Evolutionary conservation across 2,888 invertebrate genomes (phyloP).

Genomic region (Aporophyla lueneburgensis): DNA sequence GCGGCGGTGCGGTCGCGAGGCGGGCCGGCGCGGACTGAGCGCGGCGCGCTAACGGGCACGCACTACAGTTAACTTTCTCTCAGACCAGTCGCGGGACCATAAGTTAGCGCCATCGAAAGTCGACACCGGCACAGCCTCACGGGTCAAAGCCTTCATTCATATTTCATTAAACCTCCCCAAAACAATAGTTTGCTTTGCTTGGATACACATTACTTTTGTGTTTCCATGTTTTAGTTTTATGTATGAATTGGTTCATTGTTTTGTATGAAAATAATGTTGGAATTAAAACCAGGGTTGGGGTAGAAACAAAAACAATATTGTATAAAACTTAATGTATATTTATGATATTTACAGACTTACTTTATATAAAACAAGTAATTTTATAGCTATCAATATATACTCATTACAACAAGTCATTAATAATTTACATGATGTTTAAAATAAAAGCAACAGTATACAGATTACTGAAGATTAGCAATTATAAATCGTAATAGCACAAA

Average conservation of each 20-base stretch:
- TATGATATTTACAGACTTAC: slow-evolving; percentile 90
- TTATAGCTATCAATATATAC: slow-evolving; percentile 90
- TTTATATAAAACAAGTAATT: slow-evolving; percentile 90
- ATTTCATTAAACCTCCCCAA: slow-evolving; percentile 68
- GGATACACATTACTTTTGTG: slow-evolving; percentile 26
- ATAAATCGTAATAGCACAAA: slow-evolving; percentile 86
- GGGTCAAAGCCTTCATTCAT: slow-evolving; percentile 86
- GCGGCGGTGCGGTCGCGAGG: slow-evolving; percentile 64
- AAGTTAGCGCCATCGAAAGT: slow-evolving; percentile 89
- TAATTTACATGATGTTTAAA: slow-evolving; percentile 89
- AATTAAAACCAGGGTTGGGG: slow-evolving; percentile 60
- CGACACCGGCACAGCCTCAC: slow-evolving; percentile 80
- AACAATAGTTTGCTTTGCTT: slow-evolving; percentile 49
- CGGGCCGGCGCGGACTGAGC: slow-evolving; percentile 72
- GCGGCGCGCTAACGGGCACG: slow-evolving; percentile 85
- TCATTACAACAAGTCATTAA: slow-evolving; percentile 90
- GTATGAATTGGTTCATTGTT: background rate
- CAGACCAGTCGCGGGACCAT: slow-evolving; percentile 80
- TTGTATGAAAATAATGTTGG: slow-evolving; percentile 9
- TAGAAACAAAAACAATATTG: slow-evolving; percentile 87
- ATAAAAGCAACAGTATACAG: slow-evolving; percentile 89
- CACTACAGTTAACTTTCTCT: slow-evolving; percentile 91
- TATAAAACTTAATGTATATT: slow-evolving; percentile 91
- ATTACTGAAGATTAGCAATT: slow-evolving; percentile 85
- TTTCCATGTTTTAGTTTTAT: slow-evolving; percentile 13